Base-by-base conservation (phyloP, 1,140 invertebrate species). In the Tetramorium alpestre region DNA sequence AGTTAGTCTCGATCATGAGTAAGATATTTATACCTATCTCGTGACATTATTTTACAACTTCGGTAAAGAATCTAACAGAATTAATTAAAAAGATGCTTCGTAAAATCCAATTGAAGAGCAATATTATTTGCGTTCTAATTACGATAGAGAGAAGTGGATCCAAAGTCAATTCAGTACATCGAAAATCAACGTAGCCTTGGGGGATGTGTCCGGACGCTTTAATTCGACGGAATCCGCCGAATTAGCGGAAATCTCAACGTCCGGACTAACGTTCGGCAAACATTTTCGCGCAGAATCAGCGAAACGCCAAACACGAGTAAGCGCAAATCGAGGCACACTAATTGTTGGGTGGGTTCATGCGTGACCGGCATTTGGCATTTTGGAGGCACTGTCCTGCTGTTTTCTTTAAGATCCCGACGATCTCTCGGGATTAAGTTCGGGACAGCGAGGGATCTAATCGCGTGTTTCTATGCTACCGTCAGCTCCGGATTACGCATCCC, bases 271-370 rank as follows among this genome's bases (percentile, higher is more conserved):
- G 80, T 38, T 58, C 80, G 67, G 51, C 54, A 82, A 84, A 84
- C 80, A 75, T 84, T 75, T 75, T 84, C 80, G 41, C 44, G 80
- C 69, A n/a, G 56, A 84, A 84, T 84, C 80, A 84, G 80, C 80
- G 80, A 82, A 82, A 82, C 38, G 41, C 51, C 33, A 72, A 38
- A 47, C 18, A 54, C 54, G 69, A 75, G 54, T 72, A 54, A 73
- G 80, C 80, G 80, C 80, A 75, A 75, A 84, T 84, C 69, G 67
- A 28, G 25, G 41, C 54, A 28, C 80, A 28, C 54, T 84, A 84
- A 84, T 84, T 84, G 44, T 69, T 47, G 41, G 69, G 80, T 73
- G 51, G 80, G 80, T 25, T 56, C 69, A 58, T 13, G 80, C 80
- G 80, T 84, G 80, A 84, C 80, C 41, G 80, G 80, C 80, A 84